A percentile compares a stretch with the other conserved stretches of the same genome.
Conservation (phyloP, 2,797 vertebrate genomes). For the Jordanella pulchra region DNA sequence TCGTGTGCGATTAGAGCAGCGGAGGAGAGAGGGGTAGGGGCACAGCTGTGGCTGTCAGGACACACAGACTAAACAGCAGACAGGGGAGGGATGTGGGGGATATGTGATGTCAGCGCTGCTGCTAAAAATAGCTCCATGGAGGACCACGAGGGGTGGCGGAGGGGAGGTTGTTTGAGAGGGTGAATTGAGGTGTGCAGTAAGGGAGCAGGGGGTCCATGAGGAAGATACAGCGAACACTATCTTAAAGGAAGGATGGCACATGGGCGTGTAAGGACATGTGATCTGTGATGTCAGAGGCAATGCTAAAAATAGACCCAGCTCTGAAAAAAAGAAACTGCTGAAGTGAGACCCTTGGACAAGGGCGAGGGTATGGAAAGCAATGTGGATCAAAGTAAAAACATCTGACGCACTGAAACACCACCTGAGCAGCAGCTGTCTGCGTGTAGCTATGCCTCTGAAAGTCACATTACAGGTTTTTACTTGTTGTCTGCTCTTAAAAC, state of each 20-base stretch:
- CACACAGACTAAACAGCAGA: conserved; percentile 46
- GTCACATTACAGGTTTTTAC: background rate
- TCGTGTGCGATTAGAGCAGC: conserved; percentile 51
- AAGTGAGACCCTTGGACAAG: conserved; percentile 13
- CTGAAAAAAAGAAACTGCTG: conserved; percentile 25
- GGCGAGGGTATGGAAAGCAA: conserved; percentile 23
- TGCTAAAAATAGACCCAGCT: conserved; percentile 59
- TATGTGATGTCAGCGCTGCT: conserved; percentile 72
- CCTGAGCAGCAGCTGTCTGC: background rate
- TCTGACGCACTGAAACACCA: conserved; percentile 29
- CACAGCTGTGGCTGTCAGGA: conserved; percentile 73
- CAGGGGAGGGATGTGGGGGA: conserved; percentile 52
- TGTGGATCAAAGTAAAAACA: conserved; percentile 16
- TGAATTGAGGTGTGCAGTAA: conserved; percentile 40
- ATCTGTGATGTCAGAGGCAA: conserved; percentile 36
- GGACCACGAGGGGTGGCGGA: conserved; percentile 17
- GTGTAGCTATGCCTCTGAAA: background rate
- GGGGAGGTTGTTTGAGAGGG: conserved; percentile 39
- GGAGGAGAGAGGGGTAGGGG: conserved; percentile 15
- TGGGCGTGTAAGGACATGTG: conserved; percentile 35
- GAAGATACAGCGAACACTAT: conserved; percentile 33
- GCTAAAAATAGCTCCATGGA: conserved; percentile 73
- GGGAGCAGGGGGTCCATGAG: conserved; percentile 47
- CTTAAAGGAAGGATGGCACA: conserved; percentile 42
- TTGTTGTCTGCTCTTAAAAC: background rate